These are phyloP conservation scores for Heliconius hermathena DNA, from an alignment of 1,140 invertebrate species.

Conservation along the genomic window DNA sequence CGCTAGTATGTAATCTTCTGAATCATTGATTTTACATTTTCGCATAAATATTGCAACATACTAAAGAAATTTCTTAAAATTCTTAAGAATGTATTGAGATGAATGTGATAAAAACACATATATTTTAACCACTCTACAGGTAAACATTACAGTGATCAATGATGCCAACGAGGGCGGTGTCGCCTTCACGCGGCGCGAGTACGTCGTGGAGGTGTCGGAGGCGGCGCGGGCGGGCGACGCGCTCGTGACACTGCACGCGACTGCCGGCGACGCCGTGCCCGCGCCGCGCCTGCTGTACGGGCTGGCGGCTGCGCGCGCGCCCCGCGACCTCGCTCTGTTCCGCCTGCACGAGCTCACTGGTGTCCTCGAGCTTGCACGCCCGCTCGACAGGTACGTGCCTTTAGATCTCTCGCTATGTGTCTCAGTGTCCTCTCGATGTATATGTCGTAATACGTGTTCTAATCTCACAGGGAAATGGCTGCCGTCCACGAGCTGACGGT, in stretches of 20 bases:
- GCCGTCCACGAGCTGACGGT: constrained; percentile 93
- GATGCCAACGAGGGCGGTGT: constrained; percentile 93
- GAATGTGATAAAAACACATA: neutral
- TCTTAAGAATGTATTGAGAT: too few species aligned
- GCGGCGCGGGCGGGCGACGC: constrained; percentile 70
- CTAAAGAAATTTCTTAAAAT: too few species aligned
- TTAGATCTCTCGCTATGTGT: too few species aligned
- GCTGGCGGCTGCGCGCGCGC: constrained; percentile 88
- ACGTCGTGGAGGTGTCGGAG: constrained; percentile 90
- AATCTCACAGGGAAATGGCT: constrained; percentile 86
- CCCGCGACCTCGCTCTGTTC: constrained; percentile 89
- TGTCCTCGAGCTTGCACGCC: constrained; percentile 59
- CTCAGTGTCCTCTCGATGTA: neutral
- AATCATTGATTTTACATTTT: neutral
- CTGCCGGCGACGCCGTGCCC: constrained; percentile 54
- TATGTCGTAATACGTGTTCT: neutral
- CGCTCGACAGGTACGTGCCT: constrained; percentile 57
- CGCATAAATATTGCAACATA: too few species aligned
- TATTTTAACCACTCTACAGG: constrained; percentile 54
- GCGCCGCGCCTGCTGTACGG: constrained; percentile 87
- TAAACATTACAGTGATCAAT: constrained; percentile 88
- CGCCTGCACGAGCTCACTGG: constrained; percentile 91
- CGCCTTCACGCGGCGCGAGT: constrained; percentile 86
- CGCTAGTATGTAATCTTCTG: constrained; percentile 47
- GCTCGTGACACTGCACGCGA: constrained; percentile 68